These are phyloP conservation scores for Leptinotarsa juncta DNA, from an alignment of 2,888 invertebrate species.

Conservation along the genomic window DNA sequence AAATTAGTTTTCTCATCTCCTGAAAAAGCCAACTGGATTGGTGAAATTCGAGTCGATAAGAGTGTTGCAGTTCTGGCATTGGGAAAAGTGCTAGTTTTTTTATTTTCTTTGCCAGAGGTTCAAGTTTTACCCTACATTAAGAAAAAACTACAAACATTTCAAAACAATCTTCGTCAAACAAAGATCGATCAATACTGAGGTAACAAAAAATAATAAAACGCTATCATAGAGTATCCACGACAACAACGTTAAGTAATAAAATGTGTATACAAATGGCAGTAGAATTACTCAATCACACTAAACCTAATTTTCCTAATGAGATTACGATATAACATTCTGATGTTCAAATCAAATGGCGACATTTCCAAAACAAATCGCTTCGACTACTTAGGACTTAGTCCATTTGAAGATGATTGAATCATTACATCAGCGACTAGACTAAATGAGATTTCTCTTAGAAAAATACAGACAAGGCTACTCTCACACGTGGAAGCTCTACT, in stretches of 20 bases:
- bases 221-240: background rate
- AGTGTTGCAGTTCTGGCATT: too few species aligned
- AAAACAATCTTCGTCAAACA: background rate
- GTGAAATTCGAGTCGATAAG: too few species aligned
- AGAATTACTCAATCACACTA: background rate
- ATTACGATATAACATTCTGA: background rate
- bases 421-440: constrained; percentile 2
- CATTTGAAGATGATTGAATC: background rate
- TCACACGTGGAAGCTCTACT: background rate
- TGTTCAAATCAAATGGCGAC: too few species aligned
- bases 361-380: background rate
- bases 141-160: too few species aligned
- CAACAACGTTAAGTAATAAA: constrained; percentile 5
- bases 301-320: background rate
- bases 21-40: too few species aligned
- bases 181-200: background rate
- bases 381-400: background rate
- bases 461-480: background rate
- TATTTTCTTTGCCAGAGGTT: too few species aligned
- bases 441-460: constrained; percentile 2
- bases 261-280: constrained; percentile 7
- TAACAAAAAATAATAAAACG: background rate
- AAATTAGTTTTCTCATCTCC: too few species aligned
- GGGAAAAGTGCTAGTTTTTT: too few species aligned
- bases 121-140: too few species aligned